Base-by-base conservation (phyloP, 1,140 invertebrate genomes). In the Macrobrachium rosenbergii region DNA sequence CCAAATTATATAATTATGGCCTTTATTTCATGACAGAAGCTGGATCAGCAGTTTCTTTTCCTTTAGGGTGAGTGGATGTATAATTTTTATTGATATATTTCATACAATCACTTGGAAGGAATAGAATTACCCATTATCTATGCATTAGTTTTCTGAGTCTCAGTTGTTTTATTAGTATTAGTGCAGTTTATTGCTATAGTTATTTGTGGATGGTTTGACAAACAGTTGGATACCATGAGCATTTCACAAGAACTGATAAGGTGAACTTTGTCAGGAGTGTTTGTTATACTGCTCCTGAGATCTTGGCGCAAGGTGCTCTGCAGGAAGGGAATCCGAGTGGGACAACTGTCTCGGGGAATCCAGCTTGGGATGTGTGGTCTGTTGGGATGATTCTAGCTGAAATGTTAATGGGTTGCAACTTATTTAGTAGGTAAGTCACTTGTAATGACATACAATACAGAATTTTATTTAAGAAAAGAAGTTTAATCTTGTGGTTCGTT, bases 1-100 rank as follows among this genome's bases (percentile, higher is more conserved):
- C 97, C 0, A 97, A 98, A 91, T 91, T 99, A 52, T 97, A 96
- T 90, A 98, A 98, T 92, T 99, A 97, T 94, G 98, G 98, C 14
- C 92, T 98, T 79, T 97, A 96, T 93, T 95, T 97, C 91, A 98
- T 99, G 95, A 98, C 97, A 28, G 95, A 95, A 90, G 93, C 93
- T 91, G 97, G 96, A 73, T 94, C 94, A 90, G 94, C 96, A 92
- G 97, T 99, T 11, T 94, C 96, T 17, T 99, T 99, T 94, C 98
- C 98, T 78, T 95, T 99, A 90, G 96, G 97, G 95, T 97, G 93
- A 93, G 93, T 93, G 82, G 52, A 52, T 52, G 52, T 8, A 12
- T 10, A 2, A 52, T 52, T 52, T 52, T 52, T 52, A 52, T 52
- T 52, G 52, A 10, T 10, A 12, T 52, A 10, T 52, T 52, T 52